Evolutionary conservation across 2,797 vertebrate species (phyloP).

Genomic region (Myotis pilosus): DNA sequence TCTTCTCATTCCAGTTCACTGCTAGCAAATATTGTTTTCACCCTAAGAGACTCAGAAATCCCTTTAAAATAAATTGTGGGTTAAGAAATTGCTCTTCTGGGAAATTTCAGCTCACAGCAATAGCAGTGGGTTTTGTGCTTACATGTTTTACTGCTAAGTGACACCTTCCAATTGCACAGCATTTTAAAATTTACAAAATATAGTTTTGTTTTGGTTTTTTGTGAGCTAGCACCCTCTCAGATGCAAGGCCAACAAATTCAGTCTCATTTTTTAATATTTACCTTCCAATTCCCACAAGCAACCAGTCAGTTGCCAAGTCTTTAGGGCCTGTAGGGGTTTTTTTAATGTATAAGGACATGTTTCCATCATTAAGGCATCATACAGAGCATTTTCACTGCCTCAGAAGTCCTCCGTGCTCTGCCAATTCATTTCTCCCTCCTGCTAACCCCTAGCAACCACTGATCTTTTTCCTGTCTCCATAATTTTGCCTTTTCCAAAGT

Average conservation of each 20-base stretch:
- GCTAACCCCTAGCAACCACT: neutral
- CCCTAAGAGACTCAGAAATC: neutral
- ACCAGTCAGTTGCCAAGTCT: neutral
- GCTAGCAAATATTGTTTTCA: slow-evolving; percentile 6
- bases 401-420: neutral
- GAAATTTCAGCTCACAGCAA: neutral
- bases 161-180: neutral
- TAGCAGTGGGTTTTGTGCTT: neutral
- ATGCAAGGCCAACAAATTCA: neutral
- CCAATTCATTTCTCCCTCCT: too few relatives aligned
- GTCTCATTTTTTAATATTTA: neutral
- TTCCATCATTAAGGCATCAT: neutral
- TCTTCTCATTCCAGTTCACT: slow-evolving; percentile 17
- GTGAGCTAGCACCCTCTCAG: neutral
- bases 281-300: neutral
- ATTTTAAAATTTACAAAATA: slow-evolving; percentile 21
- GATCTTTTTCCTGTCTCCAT: neutral
- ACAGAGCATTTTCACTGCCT: neutral
- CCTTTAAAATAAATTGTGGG: slow-evolving; percentile 28
- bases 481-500: neutral
- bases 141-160: neutral
- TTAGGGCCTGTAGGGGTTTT: neutral
- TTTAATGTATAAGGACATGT: neutral
- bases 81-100: neutral
- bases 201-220: neutral